phyloP scores from a whole-genome alignment of 2,888 invertebrate species.

The Cistogaster globosa region DNA sequence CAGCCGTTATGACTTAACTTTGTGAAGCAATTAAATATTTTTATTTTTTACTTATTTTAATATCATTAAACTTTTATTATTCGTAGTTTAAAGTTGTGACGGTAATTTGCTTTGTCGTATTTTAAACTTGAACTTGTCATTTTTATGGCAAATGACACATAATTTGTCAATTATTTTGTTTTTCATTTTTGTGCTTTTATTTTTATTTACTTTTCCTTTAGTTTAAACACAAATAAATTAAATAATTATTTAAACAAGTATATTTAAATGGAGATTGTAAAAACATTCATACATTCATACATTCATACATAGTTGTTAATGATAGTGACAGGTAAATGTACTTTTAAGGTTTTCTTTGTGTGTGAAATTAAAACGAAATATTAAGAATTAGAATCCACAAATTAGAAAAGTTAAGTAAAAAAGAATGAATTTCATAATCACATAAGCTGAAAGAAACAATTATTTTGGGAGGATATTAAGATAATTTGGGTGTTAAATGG shows the following conservation, averaged over 20 bases:
- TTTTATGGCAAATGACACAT: conserved; percentile 63
- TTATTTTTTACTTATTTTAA: conserved; percentile 12
- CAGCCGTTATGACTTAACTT: conserved; percentile 29
- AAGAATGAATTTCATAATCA: too few relatives aligned
- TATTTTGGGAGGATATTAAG: too few relatives aligned
- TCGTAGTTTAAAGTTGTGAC: conserved; percentile 30
- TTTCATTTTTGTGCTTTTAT: neutral
- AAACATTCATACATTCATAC: too few relatives aligned
- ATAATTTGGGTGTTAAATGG: too few relatives aligned
- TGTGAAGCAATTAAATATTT: conserved; percentile 47
- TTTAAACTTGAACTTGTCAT: conserved; percentile 70
- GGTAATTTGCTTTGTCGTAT: conserved; percentile 33
- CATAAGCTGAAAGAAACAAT: too few relatives aligned
- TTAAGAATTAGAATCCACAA: neutral
- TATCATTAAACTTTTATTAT: conserved; percentile 25
- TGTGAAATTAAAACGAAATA: too few relatives aligned
- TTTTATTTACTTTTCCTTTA: conserved; percentile 18
- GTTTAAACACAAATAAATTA: conserved; percentile 34
- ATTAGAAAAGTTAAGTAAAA: too few relatives aligned
- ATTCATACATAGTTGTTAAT: neutral
- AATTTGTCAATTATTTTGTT: conserved; percentile 64
- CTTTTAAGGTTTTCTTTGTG: conserved; percentile 23
- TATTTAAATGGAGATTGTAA: neutral
- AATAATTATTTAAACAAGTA: neutral
- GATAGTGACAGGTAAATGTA: conserved; percentile 48